Conservation (phyloP, 1,140 invertebrate genomes). For the Laupala kohalensis region DNA sequence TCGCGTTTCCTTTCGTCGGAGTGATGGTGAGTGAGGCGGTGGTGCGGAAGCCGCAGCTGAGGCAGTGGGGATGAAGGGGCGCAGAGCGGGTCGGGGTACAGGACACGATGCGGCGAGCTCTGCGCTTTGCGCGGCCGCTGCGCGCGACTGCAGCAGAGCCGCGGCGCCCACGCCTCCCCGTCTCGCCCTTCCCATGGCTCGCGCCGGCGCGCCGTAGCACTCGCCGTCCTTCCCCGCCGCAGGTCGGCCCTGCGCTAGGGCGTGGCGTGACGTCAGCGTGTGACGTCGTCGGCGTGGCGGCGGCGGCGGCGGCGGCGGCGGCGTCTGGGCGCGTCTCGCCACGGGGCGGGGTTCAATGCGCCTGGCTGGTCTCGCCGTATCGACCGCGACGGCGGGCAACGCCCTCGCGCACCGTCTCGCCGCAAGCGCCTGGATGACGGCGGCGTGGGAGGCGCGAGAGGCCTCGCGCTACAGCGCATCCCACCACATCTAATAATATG, state of each 20-base stretch:
- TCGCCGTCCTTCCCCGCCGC: not conserved
- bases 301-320: not conserved
- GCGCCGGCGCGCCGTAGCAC: not conserved
- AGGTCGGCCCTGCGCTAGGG: not conserved
- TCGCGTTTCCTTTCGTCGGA: too few relatives aligned
- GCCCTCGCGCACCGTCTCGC: not conserved
- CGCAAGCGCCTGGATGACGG: not conserved
- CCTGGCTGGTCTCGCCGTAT: constrained; percentile 3
- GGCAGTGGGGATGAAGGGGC: too few relatives aligned
- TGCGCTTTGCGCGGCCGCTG: too few relatives aligned
- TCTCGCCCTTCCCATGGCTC: not conserved
- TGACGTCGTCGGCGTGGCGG: not conserved
- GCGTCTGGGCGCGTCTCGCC: not conserved
- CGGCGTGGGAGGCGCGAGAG: too few relatives aligned
- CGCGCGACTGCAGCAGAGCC: not conserved
- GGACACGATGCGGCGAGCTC: too few relatives aligned
- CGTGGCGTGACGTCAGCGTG: constrained; percentile 6
- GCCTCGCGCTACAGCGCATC: not conserved
- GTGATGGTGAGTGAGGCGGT: not conserved
- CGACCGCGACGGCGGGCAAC: not conserved
- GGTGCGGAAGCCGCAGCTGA: too few relatives aligned
- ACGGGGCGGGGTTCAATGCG: constrained; percentile 2
- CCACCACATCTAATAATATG: too few relatives aligned
- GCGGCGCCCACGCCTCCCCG: not conserved
- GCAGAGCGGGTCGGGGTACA: too few relatives aligned